These are phyloP conservation scores for Lepeophtheirus nordmannii DNA, from an alignment of 2,888 invertebrate genomes.

Conservation along the genomic window DNA sequence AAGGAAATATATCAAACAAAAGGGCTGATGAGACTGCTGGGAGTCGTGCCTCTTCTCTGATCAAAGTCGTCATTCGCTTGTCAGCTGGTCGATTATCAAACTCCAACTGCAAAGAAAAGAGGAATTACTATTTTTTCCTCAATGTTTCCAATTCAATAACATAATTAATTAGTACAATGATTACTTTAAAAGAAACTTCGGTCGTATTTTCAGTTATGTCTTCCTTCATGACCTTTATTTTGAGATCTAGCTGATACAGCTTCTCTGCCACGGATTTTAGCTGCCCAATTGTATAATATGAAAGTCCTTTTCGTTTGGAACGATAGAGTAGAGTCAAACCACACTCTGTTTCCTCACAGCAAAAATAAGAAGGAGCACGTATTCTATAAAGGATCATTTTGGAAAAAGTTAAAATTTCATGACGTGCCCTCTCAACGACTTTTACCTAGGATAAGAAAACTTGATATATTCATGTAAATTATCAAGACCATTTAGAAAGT, in stretches of 20 bases:
- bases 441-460: conserved; percentile 67
- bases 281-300: conserved; percentile 93
- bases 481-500: conserved; percentile 83
- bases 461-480: conserved; percentile 93
- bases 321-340: conserved; percentile 85
- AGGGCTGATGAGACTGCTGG: conserved; percentile 53
- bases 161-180: no score
- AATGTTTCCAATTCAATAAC: neutral
- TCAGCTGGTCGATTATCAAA: conserved; percentile 83
- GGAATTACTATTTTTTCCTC: neutral
- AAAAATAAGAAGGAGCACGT: conserved; percentile 87
- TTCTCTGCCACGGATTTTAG: conserved; percentile 70
- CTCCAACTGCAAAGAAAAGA: conserved; percentile 40
- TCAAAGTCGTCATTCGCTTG: conserved; percentile 55
- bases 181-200: conserved; percentile 69
- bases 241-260: conserved; percentile 87
- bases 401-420: neutral
- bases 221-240: conserved; percentile 72
- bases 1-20: conserved; percentile 90
- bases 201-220: conserved; percentile 75
- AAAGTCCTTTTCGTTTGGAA: conserved; percentile 79
- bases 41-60: conserved; percentile 68
- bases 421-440: neutral
- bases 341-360: conserved; percentile 80
- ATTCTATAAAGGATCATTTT: conserved; percentile 32